Percentiles rank a stretch among this genome's conserved stretches.
These are phyloP conservation scores for Suricata suricatta DNA, from an alignment of 2,113 vertebrate genomes.

Conservation along the genomic window DNA sequence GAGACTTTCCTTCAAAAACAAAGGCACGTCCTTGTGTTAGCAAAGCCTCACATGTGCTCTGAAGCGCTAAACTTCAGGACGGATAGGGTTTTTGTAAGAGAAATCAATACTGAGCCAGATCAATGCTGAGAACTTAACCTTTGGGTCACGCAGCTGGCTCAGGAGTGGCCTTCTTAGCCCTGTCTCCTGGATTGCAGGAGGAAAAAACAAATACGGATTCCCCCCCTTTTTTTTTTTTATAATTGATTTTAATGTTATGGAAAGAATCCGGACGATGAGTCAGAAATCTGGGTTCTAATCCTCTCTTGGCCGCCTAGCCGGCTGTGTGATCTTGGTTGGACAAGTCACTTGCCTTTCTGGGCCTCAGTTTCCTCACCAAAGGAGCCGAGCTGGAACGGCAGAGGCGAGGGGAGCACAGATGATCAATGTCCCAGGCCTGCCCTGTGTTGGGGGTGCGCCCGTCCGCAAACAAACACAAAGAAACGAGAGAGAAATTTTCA, in stretches of 20 bases:
- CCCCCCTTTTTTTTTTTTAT: neutral
- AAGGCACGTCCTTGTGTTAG: conserved; percentile 52
- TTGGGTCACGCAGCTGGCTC: conserved; percentile 51
- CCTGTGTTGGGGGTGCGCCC: neutral
- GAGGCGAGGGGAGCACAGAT: neutral
- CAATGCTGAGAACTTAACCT: conserved; percentile 38
- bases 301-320: neutral
- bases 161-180: conserved; percentile 32
- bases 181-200: neutral
- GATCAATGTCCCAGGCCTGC: rapidly evolving
- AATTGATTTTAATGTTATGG: neutral
- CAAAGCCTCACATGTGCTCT: conserved; percentile 13
- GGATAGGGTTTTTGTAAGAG: conserved; percentile 36
- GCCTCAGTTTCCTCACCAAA: neutral
- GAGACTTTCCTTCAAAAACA: conserved; percentile 57
- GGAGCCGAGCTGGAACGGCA: neutral
- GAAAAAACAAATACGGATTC: neutral
- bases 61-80: conserved; percentile 34
- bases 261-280: neutral
- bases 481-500: neutral
- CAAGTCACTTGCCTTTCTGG: neutral
- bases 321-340: neutral
- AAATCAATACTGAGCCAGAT: conserved; percentile 27
- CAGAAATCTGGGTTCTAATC: neutral
- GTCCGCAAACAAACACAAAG: neutral